Conservation (phyloP, 2,113 vertebrate genomes). For the Ceyx cyanopectus region DNA sequence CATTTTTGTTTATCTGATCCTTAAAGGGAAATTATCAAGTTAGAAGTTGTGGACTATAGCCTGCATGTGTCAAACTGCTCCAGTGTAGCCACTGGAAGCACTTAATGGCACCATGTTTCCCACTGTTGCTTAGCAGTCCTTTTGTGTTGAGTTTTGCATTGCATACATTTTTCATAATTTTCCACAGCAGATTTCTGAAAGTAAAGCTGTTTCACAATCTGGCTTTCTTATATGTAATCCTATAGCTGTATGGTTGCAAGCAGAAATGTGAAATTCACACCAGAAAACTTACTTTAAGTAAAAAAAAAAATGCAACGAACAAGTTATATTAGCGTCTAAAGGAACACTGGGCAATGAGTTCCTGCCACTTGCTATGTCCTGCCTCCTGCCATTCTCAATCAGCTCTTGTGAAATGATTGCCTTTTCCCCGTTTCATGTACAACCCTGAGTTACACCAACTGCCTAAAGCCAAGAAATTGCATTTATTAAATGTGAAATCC, state of each 20-base stretch:
- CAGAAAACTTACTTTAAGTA: background rate
- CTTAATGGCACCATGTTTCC: background rate
- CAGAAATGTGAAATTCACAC: background rate
- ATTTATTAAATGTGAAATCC: background rate
- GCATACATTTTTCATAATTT: background rate
- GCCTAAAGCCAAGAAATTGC: background rate
- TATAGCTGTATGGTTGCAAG: background rate
- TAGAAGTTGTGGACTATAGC: background rate
- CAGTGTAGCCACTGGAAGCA: background rate
- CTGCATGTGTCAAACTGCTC: background rate
- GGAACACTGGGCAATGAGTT: background rate
- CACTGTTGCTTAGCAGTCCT: background rate
- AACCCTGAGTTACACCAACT: background rate
- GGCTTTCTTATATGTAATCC: background rate
- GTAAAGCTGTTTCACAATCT: background rate
- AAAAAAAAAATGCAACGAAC: background rate
- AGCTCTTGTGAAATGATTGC: background rate
- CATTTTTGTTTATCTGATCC: constrained; percentile 48
- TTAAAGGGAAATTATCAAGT: constrained; percentile 31
- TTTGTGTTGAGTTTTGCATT: background rate
- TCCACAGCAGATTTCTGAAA: background rate
- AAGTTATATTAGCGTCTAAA: background rate
- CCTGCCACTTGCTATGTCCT: background rate
- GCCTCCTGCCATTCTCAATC: background rate
- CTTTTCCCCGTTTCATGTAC: background rate